These are phyloP conservation scores for Hycleus phaleratus DNA, from an alignment of 1,140 invertebrate species.

Conservation along the genomic window DNA sequence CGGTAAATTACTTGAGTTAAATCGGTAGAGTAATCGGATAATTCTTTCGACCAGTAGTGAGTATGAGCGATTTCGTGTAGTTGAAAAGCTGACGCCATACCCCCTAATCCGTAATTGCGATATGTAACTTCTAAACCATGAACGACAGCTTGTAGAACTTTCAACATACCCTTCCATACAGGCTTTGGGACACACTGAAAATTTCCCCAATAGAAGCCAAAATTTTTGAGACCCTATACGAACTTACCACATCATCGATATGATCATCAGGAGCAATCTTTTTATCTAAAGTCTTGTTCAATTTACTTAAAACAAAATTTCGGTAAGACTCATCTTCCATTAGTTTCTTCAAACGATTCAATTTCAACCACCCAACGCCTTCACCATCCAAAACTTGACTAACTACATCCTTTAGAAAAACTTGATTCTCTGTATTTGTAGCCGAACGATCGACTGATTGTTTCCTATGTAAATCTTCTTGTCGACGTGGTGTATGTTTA, in stretches of 20 bases:
- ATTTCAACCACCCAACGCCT: conserved; percentile 94
- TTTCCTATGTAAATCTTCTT: conserved; percentile 57
- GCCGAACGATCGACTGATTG: conserved; percentile 61
- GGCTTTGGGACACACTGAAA: conserved; percentile 73
- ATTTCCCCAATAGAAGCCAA: conserved; percentile 6
- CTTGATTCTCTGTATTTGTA: conserved; percentile 78
- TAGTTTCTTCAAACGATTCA: conserved; percentile 88
- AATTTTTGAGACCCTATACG: not conserved
- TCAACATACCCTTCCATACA: conserved; percentile 96
- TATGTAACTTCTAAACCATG: conserved; percentile 89
- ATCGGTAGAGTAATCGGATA: conserved; percentile 46
- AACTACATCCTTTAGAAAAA: conserved; percentile 81
- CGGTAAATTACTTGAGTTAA: conserved; percentile 28
- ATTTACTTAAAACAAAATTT: conserved; percentile 88
- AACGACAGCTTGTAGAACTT: conserved; percentile 80
- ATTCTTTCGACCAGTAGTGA: conserved; percentile 93
- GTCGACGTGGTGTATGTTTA: conserved; percentile 63
- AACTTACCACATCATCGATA: conserved; percentile 92
- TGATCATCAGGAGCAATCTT: conserved; percentile 94
- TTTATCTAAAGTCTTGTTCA: conserved; percentile 89
- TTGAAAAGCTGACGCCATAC: conserved; percentile 95
- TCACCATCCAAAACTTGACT: conserved; percentile 90
- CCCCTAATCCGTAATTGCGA: conserved; percentile 87
- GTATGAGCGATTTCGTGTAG: conserved; percentile 97
- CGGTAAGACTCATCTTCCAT: conserved; percentile 99